Percentiles rank a stretch among this genome's conserved stretches.
phyloP scores from a whole-genome alignment of 2,797 vertebrate species.

The Artibeus lituratus region DNA sequence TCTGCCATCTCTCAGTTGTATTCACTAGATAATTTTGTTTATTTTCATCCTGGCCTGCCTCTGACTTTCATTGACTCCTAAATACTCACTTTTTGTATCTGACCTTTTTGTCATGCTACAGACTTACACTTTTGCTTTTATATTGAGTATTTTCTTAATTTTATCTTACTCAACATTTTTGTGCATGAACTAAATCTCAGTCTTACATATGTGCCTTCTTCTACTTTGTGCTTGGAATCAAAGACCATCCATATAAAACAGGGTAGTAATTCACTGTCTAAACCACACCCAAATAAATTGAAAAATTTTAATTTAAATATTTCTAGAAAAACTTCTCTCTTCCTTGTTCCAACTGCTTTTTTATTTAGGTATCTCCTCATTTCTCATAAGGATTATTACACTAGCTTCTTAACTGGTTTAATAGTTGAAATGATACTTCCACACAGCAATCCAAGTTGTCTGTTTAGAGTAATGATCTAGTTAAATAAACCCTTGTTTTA shows the following conservation, averaged over 20 bases:
- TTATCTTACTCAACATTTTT: background rate
- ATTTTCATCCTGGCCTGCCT: background rate
- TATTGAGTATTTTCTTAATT: background rate
- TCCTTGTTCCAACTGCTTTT: background rate
- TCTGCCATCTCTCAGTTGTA: background rate
- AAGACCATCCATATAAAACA: background rate
- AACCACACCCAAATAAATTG: background rate
- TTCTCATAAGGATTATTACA: background rate
- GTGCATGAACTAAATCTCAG: background rate
- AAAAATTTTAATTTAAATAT: background rate
- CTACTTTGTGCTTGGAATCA: background rate
- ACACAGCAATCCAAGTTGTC: background rate
- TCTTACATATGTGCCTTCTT: background rate
- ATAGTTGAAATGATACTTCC: background rate
- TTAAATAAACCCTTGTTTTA: background rate
- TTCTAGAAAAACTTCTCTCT: background rate
- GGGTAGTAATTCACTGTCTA: background rate
- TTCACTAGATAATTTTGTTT: background rate
- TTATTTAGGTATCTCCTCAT: background rate
- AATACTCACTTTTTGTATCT: background rate
- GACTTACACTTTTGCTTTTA: background rate
- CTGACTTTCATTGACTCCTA: background rate
- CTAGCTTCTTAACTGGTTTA: background rate
- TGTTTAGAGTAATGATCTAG: background rate
- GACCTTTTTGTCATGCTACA: background rate